Base-by-base conservation (phyloP, 1,140 invertebrate genomes). In the Hyles vespertilio region DNA sequence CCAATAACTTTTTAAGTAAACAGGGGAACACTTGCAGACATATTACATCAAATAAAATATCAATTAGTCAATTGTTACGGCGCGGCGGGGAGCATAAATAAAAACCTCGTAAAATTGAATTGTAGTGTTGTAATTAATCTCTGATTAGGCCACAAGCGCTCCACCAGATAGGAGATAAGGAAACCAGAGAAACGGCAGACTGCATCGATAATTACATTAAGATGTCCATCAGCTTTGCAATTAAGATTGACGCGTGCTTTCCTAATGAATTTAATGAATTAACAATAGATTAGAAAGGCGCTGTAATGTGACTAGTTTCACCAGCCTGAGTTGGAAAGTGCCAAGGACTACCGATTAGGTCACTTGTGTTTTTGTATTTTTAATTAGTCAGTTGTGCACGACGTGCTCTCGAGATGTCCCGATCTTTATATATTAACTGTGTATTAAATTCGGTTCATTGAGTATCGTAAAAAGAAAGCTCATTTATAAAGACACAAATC, bases 201-300 rank as follows among this genome's bases (percentile, higher is more conserved):
- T 5, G 12, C 12, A n/a, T 48, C 46, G n/a, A 11, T 48, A 48
- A 48, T 40, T 40, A 40, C 36, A 40, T 53, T 11, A 36, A 53
- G 36, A 45, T 51, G 44, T 34, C 52, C 47, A 58, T 54, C 64
- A 56, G 53, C 51, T 70, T 79, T 67, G 66, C 72, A 77, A 75
- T 74, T 75, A 68, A 74, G 61, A 75, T 69, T 58, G 65, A 58
- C 57, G 49, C 33, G 53, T 59, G 67, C 67, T 69, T 65, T 70
- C 59, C 67, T 69, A 70, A 72, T 75, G 72, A 72, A 75, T 79
- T 77, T 69, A 70, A 72, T 75, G 72, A 72, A 75, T 79, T 77
- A 77, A 75, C 77, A 72, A 74, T 73, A 66, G 69, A 70, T 67
- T 75, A 72, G 77, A 79, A 79, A 79, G 74, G 58, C 48, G 45